phyloP scores from a whole-genome alignment of 2,888 invertebrate species.

The Xestia sexstrigata region DNA sequence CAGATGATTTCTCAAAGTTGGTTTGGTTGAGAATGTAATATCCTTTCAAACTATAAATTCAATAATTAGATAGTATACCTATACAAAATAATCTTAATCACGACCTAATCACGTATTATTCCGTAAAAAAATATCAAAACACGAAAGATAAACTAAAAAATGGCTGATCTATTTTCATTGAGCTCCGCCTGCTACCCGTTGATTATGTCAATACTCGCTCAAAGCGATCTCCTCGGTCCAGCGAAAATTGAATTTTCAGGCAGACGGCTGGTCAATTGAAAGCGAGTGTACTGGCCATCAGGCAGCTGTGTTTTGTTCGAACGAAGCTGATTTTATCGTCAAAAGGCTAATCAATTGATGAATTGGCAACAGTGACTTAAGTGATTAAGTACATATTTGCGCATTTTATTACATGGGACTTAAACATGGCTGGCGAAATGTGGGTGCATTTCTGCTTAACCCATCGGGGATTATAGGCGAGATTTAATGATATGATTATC shows the following conservation, averaged over 20 bases:
- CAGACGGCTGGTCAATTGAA: constrained; percentile 29
- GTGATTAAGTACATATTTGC: neutral
- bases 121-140: constrained; percentile 1
- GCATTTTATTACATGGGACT: neutral
- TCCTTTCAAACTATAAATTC: neutral
- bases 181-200: constrained; percentile 17
- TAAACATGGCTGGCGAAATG: neutral
- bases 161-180: neutral
- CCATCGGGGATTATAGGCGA: neutral
- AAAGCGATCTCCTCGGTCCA: constrained; percentile 55
- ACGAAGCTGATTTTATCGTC: neutral
- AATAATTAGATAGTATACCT: neutral
- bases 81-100: neutral
- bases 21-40: neutral
- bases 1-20: neutral
- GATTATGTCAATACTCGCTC: constrained; percentile 49
- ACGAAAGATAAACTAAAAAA: neutral
- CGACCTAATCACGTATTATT: neutral
- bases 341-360: constrained; percentile 7
- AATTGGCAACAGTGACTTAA: neutral
- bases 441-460: neutral
- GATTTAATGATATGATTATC: no score
- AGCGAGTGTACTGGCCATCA: neutral
- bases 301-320: constrained; percentile 11
- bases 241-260: constrained; percentile 54